Conservation (phyloP, 2,797 vertebrate species). For the Calcarius lapponicus region DNA sequence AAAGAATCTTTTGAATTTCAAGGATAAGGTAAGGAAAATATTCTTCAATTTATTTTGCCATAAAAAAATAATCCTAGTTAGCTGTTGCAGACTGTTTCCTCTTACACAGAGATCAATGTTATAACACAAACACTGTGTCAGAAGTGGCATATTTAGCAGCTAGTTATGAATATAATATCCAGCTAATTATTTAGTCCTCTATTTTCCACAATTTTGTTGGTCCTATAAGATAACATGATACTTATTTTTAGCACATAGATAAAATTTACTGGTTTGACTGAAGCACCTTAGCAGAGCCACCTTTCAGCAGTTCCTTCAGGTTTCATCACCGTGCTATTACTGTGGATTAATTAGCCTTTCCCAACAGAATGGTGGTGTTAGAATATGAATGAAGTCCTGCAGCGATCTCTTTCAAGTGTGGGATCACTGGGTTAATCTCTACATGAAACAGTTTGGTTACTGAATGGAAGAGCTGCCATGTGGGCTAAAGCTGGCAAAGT, state of each 20-base stretch:
- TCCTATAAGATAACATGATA: not conserved
- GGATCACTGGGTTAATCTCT: conserved; percentile 75
- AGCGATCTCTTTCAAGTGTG: conserved; percentile 71
- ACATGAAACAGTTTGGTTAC: conserved; percentile 68
- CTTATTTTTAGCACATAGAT: not conserved
- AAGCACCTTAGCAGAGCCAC: not conserved
- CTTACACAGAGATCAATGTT: not conserved
- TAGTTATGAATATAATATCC: not conserved
- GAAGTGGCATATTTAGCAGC: not conserved
- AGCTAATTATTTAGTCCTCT: not conserved
- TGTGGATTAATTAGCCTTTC: conserved; percentile 63
- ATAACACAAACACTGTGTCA: not conserved
- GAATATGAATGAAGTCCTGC: conserved; percentile 71
- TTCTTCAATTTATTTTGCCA: not conserved
- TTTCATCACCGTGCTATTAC: conserved; percentile 44
- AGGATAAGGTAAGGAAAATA: not conserved
- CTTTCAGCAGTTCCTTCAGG: conserved; percentile 21
- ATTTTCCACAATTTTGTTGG: not conserved
- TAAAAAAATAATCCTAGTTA: not conserved
- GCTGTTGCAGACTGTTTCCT: not conserved
- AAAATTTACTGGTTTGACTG: not conserved
- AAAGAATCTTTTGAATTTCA: not conserved
- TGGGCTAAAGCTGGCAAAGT: conserved; percentile 66
- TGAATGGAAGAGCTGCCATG: conserved; percentile 58
- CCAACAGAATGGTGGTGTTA: conserved; percentile 31